Base-by-base conservation (phyloP, 2,113 vertebrate genomes). In the Ivindomyrus marchei region DNA sequence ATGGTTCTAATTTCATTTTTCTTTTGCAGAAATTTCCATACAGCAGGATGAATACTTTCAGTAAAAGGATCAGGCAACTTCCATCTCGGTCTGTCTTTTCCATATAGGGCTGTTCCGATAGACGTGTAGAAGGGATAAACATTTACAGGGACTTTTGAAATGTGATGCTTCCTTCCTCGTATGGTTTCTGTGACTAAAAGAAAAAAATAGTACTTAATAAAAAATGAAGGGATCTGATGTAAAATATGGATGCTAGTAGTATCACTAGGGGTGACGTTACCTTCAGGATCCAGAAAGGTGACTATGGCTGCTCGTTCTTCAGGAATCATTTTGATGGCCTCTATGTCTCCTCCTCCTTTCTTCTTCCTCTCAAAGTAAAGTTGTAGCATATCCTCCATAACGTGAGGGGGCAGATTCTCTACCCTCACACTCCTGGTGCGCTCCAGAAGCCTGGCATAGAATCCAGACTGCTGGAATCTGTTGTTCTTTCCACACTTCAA, bases 341-440 rank as follows among this genome's bases (percentile, higher is more conserved):
- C 62, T 1, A 95, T 91, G 1, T 91, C 92, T 0, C 94, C 94
- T 0, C 84, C 93, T 91, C 96, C 96, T 0, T 92, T 92, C 86
- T n/a, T 93, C 70, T 95, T 93, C 56, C 92, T 97, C 93, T 98
- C 97, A 95, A 98, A 98, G 93, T 96, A 98, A 87, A 97, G 0
- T 0, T 92, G 92, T 87, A 99, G 91, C 5, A 95, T 92, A 17
- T 95, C 92, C 62, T 92, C 89, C 6, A 89, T 3, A 4, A 91
- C 92, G 42, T 92, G 89, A 11, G 92, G 90, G 11, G 96, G 95
- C 36, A 98, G 88, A 74, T 94, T 95, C 95, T 99, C 98, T 91
- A 96, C 95, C 39, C 94, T 93, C 89, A 98, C 24, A 49, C 91
- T 94, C 74, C 87, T 95, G 15, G 96, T 95, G 50, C 36, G 87